Evolutionary conservation across 1,140 invertebrate species (phyloP), one percentile per base, ranked within the genome.

Genomic region (Drosophila neocordata): DNA sequence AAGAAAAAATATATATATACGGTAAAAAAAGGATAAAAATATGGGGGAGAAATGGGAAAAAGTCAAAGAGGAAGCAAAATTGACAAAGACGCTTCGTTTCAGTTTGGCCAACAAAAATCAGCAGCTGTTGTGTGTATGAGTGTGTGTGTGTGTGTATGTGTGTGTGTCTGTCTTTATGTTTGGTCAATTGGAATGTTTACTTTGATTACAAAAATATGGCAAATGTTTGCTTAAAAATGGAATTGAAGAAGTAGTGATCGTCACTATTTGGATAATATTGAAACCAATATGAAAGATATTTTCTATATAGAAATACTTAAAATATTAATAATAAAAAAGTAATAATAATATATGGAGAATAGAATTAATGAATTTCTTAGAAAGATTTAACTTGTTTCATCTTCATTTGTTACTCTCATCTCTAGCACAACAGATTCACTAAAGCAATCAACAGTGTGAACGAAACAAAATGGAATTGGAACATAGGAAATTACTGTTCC

Each of bases 191-290:
- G 74, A 87, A 87, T 85, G 82, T 85, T 85, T 85, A 87, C 82
- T 87, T 85, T 85, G 82, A 85, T 85, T 85, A 85, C 82, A 85
- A 85, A 87, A 85, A 85, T 85, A 85, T 85, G 78, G 82, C 82
- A 87, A 87, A 85, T 87, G 82, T 85, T 87, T 87, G 82, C 82
- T 74, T 69, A 44, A 44, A 38, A n/a, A 24, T n/a, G n/a, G 41
- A 73, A 77, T 85, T 77, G 64, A 74, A 37, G 12, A 4, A 34
- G 13, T 11, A 34, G 13, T 18, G 53, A 34, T 37, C 27, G 57
- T n/a, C n/a, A n/a, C n/a, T n/a, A n/a, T n/a, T n/a, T n/a, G n/a
- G n/a, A n/a, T n/a, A n/a, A n/a, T n/a, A n/a, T n/a, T n/a, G n/a
- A n/a, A n/a, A n/a, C n/a, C n/a, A n/a, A n/a, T n/a, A n/a, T n/a